A percentile compares a stretch with the other conserved stretches of the same genome.
Conservation (phyloP, 2,797 vertebrate genomes). For the Notamacropus eugenii region DNA sequence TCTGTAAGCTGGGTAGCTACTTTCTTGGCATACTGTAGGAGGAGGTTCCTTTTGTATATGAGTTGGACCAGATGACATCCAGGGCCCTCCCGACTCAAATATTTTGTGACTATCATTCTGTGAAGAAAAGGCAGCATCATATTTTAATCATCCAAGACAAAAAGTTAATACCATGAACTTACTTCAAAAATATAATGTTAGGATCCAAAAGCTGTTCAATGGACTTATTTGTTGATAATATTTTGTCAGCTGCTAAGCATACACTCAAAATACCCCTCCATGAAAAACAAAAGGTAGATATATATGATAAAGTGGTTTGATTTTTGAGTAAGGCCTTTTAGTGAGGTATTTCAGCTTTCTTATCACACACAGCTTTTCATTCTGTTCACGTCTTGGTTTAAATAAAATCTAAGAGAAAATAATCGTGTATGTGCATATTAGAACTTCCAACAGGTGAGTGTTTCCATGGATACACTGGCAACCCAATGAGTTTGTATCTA, state of each 20-base stretch:
- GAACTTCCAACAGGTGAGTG: conserved; percentile 79
- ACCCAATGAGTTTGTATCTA: conserved; percentile 67
- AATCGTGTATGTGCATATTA: conserved; percentile 72
- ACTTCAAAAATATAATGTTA: background rate
- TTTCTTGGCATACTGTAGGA: background rate
- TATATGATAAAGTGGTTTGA: background rate
- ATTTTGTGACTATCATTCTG: background rate
- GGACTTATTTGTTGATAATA: background rate
- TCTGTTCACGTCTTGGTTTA: conserved; percentile 67
- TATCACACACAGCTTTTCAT: conserved; percentile 51
- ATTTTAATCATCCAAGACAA: conserved; percentile 4
- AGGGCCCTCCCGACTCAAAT: background rate
- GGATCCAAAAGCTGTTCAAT: background rate
- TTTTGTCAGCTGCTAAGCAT: background rate
- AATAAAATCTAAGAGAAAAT: conserved; percentile 73
- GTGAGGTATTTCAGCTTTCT: conserved; percentile 51
- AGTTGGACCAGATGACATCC: background rate
- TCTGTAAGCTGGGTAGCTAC: background rate
- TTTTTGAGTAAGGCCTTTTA: conserved; percentile 40
- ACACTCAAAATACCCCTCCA: conserved; percentile 12
- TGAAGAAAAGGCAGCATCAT: background rate
- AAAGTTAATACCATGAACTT: conserved; percentile 44
- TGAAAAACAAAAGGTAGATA: conserved; percentile 32
- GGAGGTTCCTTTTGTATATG: background rate
- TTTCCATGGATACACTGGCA: conserved; percentile 87